Evolutionary conservation across 2,113 vertebrate species (phyloP).

Genomic region (Halcyon senegalensis): DNA sequence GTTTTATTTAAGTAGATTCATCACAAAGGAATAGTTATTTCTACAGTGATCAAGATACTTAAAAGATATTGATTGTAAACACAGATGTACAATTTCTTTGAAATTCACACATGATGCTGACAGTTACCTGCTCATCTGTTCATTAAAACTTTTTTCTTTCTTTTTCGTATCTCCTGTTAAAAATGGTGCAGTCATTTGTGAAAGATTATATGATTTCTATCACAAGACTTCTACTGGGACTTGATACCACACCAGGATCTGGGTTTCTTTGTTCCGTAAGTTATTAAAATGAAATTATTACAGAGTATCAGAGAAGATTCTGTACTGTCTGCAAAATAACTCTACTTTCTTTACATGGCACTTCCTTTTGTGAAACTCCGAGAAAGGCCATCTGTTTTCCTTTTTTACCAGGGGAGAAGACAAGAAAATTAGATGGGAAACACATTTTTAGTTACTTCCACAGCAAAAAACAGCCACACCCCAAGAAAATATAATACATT

Average conservation of each 20-base stretch:
- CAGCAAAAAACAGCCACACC: neutral
- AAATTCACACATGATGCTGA: neutral
- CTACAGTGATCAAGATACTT: neutral
- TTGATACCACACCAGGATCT: slow-evolving; percentile 85
- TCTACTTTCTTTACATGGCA: neutral
- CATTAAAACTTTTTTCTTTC: slow-evolving; percentile 12
- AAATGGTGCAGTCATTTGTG: slow-evolving; percentile 82
- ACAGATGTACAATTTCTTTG: neutral
- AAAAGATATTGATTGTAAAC: neutral
- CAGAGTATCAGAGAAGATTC: neutral
- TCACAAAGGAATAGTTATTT: neutral
- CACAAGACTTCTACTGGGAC: slow-evolving; percentile 83
- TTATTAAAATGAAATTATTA: neutral
- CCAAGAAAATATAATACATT: neutral
- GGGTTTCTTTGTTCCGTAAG: slow-evolving; percentile 88
- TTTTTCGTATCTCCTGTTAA: slow-evolving; percentile 26
- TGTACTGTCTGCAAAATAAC: neutral
- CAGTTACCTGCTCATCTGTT: neutral
- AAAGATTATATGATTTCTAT: slow-evolving; percentile 89
- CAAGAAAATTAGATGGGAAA: neutral
- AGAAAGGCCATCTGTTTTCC: neutral
- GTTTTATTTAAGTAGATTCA: neutral
- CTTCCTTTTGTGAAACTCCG: neutral
- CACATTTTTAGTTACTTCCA: neutral
- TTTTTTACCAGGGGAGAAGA: neutral